A percentile compares a stretch with the other conserved stretches of the same genome.
Conservation (phyloP, 2,113 vertebrate species). For the Sinosuthora webbiana region DNA sequence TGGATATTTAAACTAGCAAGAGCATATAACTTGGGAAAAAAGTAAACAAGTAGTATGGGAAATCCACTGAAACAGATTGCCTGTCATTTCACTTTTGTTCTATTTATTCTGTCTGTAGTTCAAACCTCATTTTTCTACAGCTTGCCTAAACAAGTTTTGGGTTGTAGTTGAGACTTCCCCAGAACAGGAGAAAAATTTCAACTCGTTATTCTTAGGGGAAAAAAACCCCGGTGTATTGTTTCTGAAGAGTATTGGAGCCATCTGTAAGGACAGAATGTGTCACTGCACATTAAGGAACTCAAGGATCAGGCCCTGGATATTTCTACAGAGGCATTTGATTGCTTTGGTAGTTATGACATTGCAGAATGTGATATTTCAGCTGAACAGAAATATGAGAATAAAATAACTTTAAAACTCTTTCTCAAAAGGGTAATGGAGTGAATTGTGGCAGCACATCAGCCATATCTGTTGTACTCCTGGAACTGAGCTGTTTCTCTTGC, state of each 20-base stretch:
- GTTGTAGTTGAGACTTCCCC: neutral
- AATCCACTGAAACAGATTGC: slow-evolving; percentile 11
- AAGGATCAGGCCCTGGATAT: neutral
- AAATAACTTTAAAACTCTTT: neutral
- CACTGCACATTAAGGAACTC: neutral
- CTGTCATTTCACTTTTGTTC: slow-evolving; percentile 3
- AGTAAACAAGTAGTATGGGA: slow-evolving; percentile 16
- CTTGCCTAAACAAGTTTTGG: slow-evolving; percentile 46
- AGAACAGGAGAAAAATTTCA: neutral
- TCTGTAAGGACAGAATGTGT: neutral
- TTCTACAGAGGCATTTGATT: neutral
- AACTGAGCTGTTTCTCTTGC: neutral
- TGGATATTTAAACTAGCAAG: neutral
- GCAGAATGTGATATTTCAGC: neutral
- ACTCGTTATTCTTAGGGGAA: neutral
- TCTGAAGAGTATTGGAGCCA: slow-evolving; percentile 18
- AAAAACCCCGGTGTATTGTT: neutral
- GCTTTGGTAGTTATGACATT: neutral
- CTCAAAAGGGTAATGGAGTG: neutral
- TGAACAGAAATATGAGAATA: neutral
- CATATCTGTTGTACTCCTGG: neutral
- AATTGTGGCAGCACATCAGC: neutral
- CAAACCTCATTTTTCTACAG: slow-evolving; percentile 41
- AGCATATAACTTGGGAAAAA: neutral
- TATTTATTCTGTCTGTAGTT: slow-evolving; percentile 37